A percentile compares a stretch with the other conserved stretches of the same genome.
These are phyloP conservation scores for Fabriciana adippe DNA, from an alignment of 2,888 invertebrate genomes.

Conservation along the genomic window DNA sequence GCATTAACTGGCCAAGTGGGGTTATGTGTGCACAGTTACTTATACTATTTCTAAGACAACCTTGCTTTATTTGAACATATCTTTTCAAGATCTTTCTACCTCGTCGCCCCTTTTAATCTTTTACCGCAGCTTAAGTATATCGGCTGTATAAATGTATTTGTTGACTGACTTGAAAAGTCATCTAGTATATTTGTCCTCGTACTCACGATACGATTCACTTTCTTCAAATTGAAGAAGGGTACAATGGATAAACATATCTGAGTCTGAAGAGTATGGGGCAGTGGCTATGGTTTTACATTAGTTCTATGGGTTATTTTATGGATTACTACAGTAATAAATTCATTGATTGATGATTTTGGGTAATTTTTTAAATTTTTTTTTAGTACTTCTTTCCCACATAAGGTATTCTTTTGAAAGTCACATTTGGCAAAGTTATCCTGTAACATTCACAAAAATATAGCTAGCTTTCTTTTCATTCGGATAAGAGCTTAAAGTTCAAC, in stretches of 20 bases:
- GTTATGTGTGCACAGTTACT: conserved; percentile 71
- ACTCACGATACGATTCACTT: conserved; percentile 6
- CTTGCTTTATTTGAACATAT: conserved; percentile 75
- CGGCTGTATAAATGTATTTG: conserved; percentile 39
- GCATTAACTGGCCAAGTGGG: conserved; percentile 70
- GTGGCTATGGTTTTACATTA: too few species aligned
- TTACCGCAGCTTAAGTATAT: conserved; percentile 56
- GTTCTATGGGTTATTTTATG: too few species aligned
- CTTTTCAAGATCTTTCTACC: conserved; percentile 62
- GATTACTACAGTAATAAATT: too few species aligned
- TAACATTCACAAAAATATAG: too few species aligned
- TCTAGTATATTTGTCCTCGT: conserved; percentile 19
- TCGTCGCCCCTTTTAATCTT: conserved; percentile 67
- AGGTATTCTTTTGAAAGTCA: too few species aligned
- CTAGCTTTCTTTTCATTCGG: too few species aligned
- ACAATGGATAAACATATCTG: neutral
- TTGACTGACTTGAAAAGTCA: conserved; percentile 28
- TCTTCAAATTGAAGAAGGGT: conserved; percentile 1
- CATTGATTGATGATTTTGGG: too few species aligned
- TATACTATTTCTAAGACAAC: conserved; percentile 79
- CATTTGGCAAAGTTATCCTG: too few species aligned
- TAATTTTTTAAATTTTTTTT: too few species aligned
- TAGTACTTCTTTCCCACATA: too few species aligned
- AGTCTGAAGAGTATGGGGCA: too few species aligned
- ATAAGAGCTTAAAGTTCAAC: too few species aligned